Percentiles rank a stretch among this genome's conserved stretches.
Conservation (phyloP, 1,140 invertebrate species). For the Zaprionus africanus region DNA sequence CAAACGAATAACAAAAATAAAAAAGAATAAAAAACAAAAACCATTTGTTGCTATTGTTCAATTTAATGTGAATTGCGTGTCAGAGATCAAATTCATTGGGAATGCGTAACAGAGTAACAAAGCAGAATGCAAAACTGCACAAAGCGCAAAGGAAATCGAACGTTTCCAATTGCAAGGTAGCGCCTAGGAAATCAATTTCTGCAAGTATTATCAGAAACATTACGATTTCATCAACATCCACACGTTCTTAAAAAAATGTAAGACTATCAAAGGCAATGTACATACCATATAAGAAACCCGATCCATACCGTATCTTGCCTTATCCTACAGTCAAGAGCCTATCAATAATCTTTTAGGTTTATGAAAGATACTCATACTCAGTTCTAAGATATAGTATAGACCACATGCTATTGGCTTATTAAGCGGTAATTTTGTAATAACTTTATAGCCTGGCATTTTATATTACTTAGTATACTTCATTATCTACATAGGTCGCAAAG, state of each 20-base stretch:
- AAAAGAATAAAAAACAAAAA: slow-evolving; percentile 2
- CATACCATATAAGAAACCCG: neutral
- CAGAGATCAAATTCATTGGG: slow-evolving; percentile 69
- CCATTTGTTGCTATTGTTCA: slow-evolving; percentile 34
- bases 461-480: slow-evolving; percentile 7
- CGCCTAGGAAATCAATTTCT: slow-evolving; percentile 27
- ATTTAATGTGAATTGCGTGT: slow-evolving; percentile 57
- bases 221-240: slow-evolving; percentile 19
- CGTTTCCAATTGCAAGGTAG: slow-evolving; percentile 46
- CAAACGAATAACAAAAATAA: slow-evolving; percentile 6
- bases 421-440: slow-evolving; percentile 22
- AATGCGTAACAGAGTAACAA: slow-evolving; percentile 57
- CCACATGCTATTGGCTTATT: slow-evolving; percentile 17
- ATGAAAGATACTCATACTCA: neutral
- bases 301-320: neutral
- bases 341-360: neutral
- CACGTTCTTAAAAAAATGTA: neutral
- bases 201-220: slow-evolving; percentile 10
- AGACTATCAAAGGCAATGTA: neutral
- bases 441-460: slow-evolving; percentile 23
- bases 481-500: slow-evolving; percentile 25
- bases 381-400: neutral
- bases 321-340: neutral
- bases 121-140: slow-evolving; percentile 8
- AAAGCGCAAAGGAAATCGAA: slow-evolving; percentile 13